Evolutionary conservation across 2,113 vertebrate species (phyloP).

Genomic region (Columbina picui): DNA sequence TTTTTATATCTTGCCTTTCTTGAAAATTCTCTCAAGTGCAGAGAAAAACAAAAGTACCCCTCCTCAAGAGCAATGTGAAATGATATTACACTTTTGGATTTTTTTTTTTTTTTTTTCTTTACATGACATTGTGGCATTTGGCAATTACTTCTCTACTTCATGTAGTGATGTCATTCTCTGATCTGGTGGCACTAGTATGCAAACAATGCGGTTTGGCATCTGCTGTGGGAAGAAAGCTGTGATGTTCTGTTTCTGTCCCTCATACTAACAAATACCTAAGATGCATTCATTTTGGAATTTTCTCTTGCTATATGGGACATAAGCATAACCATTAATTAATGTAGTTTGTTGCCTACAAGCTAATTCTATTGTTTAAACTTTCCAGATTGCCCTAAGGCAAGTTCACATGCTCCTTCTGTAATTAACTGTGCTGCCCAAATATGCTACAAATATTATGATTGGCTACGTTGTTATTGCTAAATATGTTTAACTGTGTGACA

Average conservation of each 20-base stretch:
- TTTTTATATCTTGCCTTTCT: neutral
- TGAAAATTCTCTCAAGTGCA: neutral
- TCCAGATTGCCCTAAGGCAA: neutral
- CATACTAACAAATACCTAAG: neutral
- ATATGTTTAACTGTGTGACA: neutral
- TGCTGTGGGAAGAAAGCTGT: neutral
- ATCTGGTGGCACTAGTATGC: neutral
- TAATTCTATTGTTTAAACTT: neutral
- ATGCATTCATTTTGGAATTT: neutral
- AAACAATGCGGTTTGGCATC: neutral
- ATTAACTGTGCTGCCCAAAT: conserved; percentile 5
- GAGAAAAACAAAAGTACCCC: neutral
- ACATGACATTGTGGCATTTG: neutral
- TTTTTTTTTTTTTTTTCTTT: neutral
- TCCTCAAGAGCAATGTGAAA: neutral
- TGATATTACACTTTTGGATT: neutral
- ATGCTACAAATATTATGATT: neutral
- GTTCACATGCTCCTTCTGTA: neutral
- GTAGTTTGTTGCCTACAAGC: neutral
- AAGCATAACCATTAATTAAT: neutral
- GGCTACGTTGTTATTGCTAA: neutral
- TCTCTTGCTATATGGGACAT: neutral
- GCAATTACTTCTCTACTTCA: neutral
- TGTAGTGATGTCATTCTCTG: too few relatives aligned
- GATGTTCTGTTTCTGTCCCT: neutral